Conservation (phyloP, 2,888 invertebrate species). For the Tanypteryx hageni region DNA sequence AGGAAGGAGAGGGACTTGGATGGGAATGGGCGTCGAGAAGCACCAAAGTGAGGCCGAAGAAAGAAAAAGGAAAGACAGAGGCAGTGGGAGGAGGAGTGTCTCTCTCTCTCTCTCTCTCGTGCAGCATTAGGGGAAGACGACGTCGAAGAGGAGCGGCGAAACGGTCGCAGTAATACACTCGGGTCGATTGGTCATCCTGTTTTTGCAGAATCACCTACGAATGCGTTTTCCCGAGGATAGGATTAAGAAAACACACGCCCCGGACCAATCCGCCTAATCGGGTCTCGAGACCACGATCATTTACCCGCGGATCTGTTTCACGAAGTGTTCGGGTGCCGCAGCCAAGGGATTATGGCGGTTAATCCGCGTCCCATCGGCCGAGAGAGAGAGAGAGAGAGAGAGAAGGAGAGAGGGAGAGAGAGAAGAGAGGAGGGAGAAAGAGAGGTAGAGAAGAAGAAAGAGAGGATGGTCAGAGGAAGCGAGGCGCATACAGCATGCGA, state of each 20-base stretch:
- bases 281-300: conserved; percentile 48
- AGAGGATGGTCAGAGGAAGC: too few species aligned
- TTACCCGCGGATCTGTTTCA: conserved; percentile 60
- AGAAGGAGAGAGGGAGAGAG: too few species aligned
- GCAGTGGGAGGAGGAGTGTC: too few species aligned
- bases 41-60: too few species aligned
- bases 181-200: neutral
- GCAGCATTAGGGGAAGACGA: neutral
- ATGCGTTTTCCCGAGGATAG: conserved; percentile 19
- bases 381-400: too few species aligned
- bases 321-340: conserved; percentile 45
- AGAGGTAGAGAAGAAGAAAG: too few species aligned
- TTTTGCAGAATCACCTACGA: neutral
- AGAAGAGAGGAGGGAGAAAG: too few species aligned
- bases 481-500: too few species aligned
- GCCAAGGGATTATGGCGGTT: conserved; percentile 41
- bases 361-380: neutral
- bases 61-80: too few species aligned
- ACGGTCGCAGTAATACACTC: neutral
- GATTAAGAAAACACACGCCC: conserved; percentile 52
- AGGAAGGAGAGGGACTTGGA: too few species aligned
- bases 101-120: too few species aligned
- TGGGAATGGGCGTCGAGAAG: too few species aligned
- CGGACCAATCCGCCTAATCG: conserved; percentile 44
- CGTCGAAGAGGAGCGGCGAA: neutral